A percentile compares a stretch with the other conserved stretches of the same genome.
These are phyloP conservation scores for Tachina grossa DNA, from an alignment of 2,888 invertebrate species.

Conservation along the genomic window DNA sequence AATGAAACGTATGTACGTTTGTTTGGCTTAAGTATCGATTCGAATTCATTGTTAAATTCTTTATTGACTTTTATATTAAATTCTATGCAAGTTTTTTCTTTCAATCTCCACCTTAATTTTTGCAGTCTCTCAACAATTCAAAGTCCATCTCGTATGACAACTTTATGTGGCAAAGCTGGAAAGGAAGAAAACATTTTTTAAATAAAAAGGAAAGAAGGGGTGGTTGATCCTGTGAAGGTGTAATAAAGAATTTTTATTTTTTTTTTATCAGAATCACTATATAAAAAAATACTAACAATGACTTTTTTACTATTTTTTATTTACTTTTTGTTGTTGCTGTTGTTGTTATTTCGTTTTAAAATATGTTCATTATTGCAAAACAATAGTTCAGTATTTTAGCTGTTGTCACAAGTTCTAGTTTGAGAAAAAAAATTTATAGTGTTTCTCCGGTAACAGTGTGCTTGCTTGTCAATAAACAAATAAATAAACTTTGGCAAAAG, in stretches of 20 bases:
- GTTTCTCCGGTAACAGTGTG: constrained; percentile 13
- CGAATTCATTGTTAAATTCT: not conserved
- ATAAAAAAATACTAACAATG: constrained; percentile 16
- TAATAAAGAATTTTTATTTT: too few relatives aligned
- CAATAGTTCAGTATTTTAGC: constrained; percentile 27
- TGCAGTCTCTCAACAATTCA: constrained; percentile 1
- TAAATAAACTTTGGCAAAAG: constrained; percentile 5
- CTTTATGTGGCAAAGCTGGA: not conserved
- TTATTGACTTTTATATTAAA: constrained; percentile 27
- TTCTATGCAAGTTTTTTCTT: not conserved
- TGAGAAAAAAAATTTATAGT: constrained; percentile 24
- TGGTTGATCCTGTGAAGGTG: not conserved
- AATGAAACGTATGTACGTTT: not conserved
- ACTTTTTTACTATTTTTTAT: not conserved
- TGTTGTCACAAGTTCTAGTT: constrained; percentile 6
- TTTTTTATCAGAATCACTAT: not conserved
- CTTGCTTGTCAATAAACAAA: constrained; percentile 5
- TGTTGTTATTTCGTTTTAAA: constrained; percentile 17
- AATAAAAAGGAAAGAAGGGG: not conserved
- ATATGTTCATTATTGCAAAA: constrained; percentile 4
- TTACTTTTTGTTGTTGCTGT: not conserved
- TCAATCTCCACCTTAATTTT: not conserved
- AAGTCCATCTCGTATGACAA: constrained; percentile 14
- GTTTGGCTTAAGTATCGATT: constrained; percentile 11
- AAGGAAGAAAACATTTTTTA: not conserved